Evolutionary conservation across 2,888 invertebrate species (phyloP), one percentile per base, ranked within the genome.

Genomic region (Polietes domitor): DNA sequence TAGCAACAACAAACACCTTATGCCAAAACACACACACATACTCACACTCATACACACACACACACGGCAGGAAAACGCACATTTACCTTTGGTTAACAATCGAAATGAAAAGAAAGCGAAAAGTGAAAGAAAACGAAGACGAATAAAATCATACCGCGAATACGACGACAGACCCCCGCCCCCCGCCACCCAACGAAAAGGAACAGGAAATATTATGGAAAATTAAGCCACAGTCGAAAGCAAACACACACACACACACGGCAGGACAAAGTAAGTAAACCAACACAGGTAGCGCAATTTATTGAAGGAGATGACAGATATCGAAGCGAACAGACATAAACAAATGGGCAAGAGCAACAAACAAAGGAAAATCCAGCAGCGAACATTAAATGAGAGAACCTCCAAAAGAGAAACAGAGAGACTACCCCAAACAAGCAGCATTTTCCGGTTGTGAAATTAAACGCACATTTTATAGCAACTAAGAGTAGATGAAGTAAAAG

Each of bases 1-100:
- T 82, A 68, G 85, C 85, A 85, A 85, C 85, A 85, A 85, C 76
- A 80, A 85, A 85, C 63, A 82, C 77, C 43, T 63, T 73, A 77
- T 21, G 72, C 70, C 72, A 19, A 41, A 1, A 65, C 72, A 37
- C 37, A 43, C 41, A 7, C 21, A 21, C 47, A 47, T 12, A 72
- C 24, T 43, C 17, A 15, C 19, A 19, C 26, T 28, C 61, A 15
- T 12, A 68, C 12, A 68, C 19, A 12, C 28, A 68, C 3, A 12
- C 5, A 37, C 21, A 58, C 9, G 47, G 12, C 10, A 70, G 15
- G 61, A 15, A 43, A 43, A 68, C 43, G 41, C 21, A 24, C 68
- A 65, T 41, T 68, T 68, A 68, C 68, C 21, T 68, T 24, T 37
- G 19, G 37, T 37, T 21, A 19, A 41, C 65, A 28, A 37, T 12